Evolutionary conservation across 2,888 invertebrate species (phyloP).

Genomic region (Drosophila sordidula): DNA sequence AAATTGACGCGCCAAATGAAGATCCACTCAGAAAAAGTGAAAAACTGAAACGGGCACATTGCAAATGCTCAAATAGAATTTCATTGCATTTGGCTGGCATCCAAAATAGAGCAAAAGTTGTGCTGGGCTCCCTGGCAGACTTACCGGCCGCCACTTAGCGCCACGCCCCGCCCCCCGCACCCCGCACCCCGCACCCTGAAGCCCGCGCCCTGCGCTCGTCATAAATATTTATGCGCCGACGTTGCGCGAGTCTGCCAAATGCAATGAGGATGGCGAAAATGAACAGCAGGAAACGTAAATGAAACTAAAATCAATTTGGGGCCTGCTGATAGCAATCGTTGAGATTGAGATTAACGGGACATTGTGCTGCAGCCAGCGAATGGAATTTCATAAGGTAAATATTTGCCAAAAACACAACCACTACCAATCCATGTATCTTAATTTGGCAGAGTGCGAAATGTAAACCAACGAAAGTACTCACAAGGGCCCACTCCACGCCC

Average conservation of each 20-base stretch:
- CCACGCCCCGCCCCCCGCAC: conserved; percentile 25
- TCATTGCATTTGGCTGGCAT: conserved; percentile 73
- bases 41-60: conserved; percentile 43
- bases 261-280: conserved; percentile 49
- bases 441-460: conserved; percentile 46
- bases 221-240: conserved; percentile 72
- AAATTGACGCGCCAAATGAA: conserved; percentile 37
- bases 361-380: conserved; percentile 29
- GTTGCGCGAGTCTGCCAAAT: conserved; percentile 58
- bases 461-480: conserved; percentile 26
- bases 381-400: conserved; percentile 60
- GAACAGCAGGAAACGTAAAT: conserved; percentile 70
- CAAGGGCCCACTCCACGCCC: neutral
- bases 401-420: conserved; percentile 48
- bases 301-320: conserved; percentile 77
- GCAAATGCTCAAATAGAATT: conserved; percentile 72
- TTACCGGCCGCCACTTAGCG: conserved; percentile 36
- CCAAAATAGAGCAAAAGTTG: conserved; percentile 55
- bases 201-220: conserved; percentile 41
- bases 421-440: conserved; percentile 33
- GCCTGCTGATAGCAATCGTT: conserved; percentile 68
- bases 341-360: conserved; percentile 62
- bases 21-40: conserved; percentile 40
- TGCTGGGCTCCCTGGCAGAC: conserved; percentile 17
- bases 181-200: neutral